Evolutionary conservation across 2,113 vertebrate genomes (phyloP).

Genomic region (Actenoides hombroni): DNA sequence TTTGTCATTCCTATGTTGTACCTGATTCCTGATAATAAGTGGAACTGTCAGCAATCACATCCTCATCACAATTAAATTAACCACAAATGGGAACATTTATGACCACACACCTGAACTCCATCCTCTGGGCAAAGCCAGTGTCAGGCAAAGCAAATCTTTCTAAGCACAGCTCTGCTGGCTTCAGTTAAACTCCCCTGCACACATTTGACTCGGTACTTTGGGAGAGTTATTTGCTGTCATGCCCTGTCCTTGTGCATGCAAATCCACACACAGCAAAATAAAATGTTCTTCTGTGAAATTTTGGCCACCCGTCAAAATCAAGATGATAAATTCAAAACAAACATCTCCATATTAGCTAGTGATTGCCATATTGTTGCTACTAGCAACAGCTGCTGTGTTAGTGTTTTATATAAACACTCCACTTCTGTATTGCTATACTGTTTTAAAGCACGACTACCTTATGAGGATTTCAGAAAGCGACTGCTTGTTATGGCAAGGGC

Average conservation of each 20-base stretch:
- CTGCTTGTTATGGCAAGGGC: background rate
- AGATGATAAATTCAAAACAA: slow-evolving; percentile 44
- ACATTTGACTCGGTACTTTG: background rate
- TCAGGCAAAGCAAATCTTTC: background rate
- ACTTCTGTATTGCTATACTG: background rate
- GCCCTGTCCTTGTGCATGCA: background rate
- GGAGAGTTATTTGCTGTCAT: background rate
- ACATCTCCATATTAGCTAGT: slow-evolving; percentile 58
- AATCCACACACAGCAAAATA: slow-evolving; percentile 34
- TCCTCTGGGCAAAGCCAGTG: background rate
- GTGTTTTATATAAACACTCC: slow-evolving; percentile 48
- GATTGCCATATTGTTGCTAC: slow-evolving; percentile 46
- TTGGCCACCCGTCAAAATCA: slow-evolving; percentile 46
- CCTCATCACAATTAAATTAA: background rate
- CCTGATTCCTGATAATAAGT: background rate
- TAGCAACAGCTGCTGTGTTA: slow-evolving; percentile 40
- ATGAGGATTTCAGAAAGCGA: slow-evolving; percentile 23
- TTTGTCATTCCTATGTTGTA: background rate
- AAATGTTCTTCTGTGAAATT: slow-evolving; percentile 44
- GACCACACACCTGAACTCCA: background rate
- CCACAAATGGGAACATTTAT: background rate
- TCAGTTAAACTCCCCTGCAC: background rate
- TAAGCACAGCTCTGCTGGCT: background rate
- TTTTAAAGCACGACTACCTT: slow-evolving; percentile 5
- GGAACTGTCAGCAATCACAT: background rate